A percentile compares a stretch with the other conserved stretches of the same genome.
phyloP scores from a whole-genome alignment of 2,113 vertebrate species.

The Chamaetylas fuelleborni region DNA sequence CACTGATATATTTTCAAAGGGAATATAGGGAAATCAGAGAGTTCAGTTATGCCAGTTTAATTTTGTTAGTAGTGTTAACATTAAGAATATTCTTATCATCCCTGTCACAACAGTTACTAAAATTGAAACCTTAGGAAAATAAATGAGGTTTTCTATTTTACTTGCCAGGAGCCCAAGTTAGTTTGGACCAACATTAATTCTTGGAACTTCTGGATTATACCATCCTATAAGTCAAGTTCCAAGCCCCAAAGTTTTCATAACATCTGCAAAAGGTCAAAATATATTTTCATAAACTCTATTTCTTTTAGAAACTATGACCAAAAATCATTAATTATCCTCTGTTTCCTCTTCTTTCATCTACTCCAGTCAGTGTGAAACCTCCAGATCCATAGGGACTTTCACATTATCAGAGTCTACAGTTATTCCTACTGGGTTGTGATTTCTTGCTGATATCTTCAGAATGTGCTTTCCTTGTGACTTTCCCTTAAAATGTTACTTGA shows the following conservation, averaged over 20 bases:
- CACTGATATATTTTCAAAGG: background rate
- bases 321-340: background rate
- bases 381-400: background rate
- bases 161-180: background rate
- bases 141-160: background rate
- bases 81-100: background rate
- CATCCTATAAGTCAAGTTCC: background rate
- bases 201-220: background rate
- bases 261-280: background rate
- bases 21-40: background rate
- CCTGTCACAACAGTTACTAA: background rate
- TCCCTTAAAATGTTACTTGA: background rate
- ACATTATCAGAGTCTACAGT: background rate
- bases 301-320: background rate
- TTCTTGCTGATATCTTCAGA: background rate
- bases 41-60: background rate
- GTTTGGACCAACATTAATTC: background rate
- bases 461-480: background rate
- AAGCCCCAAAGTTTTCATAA: background rate
- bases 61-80: background rate
- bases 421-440: background rate
- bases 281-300: background rate
- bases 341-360: background rate
- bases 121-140: background rate
- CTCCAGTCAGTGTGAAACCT: background rate